Evolutionary conservation across 2,113 vertebrate species (phyloP).

Genomic region (Ahaetulla prasina): DNA sequence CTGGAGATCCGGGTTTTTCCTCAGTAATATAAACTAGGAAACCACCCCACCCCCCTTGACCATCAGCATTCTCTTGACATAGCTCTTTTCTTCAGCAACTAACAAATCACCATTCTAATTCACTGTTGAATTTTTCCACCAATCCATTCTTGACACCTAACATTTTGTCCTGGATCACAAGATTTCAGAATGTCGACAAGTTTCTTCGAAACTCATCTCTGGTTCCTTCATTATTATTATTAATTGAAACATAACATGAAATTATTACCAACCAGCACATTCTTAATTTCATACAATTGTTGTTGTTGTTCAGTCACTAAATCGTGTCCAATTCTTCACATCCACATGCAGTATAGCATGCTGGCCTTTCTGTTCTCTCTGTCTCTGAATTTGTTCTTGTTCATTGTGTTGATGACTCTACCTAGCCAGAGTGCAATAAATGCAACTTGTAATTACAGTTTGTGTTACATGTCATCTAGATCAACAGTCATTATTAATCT

Average conservation of each 20-base stretch:
- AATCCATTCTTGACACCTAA: background rate
- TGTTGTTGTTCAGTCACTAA: background rate
- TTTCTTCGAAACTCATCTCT: background rate
- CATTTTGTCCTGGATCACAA: background rate
- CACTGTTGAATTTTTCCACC: background rate
- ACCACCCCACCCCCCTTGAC: too few species aligned
- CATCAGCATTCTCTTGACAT: too few species aligned
- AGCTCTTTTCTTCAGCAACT: background rate
- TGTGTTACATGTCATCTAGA: constrained; percentile 46
- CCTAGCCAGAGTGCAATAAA: constrained; percentile 47
- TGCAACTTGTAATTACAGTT: constrained; percentile 56
- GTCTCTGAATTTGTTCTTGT: background rate
- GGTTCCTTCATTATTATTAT: background rate
- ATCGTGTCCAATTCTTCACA: background rate
- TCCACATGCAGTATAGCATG: background rate
- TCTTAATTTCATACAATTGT: background rate
- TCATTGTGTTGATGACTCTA: background rate
- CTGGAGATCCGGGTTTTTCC: too few species aligned
- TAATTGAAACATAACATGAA: background rate
- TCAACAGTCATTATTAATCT: constrained; percentile 56
- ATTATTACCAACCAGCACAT: background rate
- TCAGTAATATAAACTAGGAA: too few species aligned
- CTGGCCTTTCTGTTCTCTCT: background rate
- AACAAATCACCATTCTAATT: background rate
- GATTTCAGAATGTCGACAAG: background rate